Evolutionary conservation across 2,888 invertebrate genomes (phyloP).

Genomic region (Apotomis turbidana): DNA sequence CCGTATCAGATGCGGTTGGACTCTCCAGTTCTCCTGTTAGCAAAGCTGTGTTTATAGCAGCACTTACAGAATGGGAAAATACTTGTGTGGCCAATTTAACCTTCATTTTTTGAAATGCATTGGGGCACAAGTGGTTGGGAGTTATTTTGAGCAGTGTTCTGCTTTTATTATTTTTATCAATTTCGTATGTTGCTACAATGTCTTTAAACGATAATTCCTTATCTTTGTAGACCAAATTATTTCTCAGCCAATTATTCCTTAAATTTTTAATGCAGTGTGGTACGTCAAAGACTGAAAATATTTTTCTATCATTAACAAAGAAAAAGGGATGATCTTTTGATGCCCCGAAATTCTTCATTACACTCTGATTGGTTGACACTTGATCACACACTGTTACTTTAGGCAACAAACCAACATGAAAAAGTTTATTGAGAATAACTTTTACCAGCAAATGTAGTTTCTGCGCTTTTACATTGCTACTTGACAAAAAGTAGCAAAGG

Average conservation of each 20-base stretch:
- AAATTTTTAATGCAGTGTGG: too few species aligned
- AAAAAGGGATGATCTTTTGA: conserved; percentile 1
- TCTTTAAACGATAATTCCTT: conserved; percentile 16
- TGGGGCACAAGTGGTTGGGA: conserved; percentile 21
- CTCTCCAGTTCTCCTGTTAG: conserved; percentile 8
- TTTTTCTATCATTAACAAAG: conserved; percentile 3
- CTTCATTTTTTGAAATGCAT: background rate
- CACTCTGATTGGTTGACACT: conserved; percentile 11
- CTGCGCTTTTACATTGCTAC: background rate
- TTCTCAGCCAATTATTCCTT: background rate
- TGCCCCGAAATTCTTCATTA: conserved; percentile 2
- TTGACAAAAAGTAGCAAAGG: background rate
- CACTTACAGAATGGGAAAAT: conserved; percentile 26
- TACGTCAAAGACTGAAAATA: conserved; percentile 11
- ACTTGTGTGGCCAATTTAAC: conserved; percentile 39
- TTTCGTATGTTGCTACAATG: conserved; percentile 8
- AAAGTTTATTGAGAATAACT: conserved; percentile 3
- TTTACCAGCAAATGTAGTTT: background rate
- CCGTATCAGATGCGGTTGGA: conserved; percentile 4
- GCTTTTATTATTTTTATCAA: conserved; percentile 30
- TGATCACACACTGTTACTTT: conserved; percentile 2
- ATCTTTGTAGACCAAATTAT: background rate
- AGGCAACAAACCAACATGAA: conserved; percentile 8
- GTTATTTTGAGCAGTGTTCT: conserved; percentile 18
- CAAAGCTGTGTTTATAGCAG: conserved; percentile 16